phyloP scores from a whole-genome alignment of 2,888 invertebrate genomes.

The Lasioglossum malachurum region DNA sequence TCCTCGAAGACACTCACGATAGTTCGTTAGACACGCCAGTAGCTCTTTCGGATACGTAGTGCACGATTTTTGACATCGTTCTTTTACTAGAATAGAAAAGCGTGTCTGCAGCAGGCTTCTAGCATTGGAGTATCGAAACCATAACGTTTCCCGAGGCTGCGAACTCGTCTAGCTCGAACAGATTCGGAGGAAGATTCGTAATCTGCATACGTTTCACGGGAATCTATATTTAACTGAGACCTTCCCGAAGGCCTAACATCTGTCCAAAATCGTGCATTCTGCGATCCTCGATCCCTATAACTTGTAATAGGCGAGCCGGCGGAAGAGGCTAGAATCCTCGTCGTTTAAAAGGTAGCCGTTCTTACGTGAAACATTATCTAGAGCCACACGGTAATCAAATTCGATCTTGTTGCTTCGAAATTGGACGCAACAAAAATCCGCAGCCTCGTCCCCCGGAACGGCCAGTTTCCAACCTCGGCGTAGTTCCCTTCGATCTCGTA shows the following conservation, averaged over 20 bases:
- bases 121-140: not conserved
- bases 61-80: not conserved
- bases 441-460: not conserved
- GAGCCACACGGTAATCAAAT: not conserved
- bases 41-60: not conserved
- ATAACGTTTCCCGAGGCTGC: not conserved
- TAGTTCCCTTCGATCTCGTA: conserved; percentile 21
- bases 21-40: not conserved
- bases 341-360: too few relatives aligned
- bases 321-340: not conserved
- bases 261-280: conserved; percentile 19
- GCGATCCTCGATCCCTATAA: not conserved
- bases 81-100: not conserved
- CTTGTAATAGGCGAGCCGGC: not conserved
- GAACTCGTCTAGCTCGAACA: not conserved
- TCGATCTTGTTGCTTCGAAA: not conserved
- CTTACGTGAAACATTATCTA: not conserved
- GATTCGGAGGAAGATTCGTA: not conserved
- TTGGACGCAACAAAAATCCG: not conserved
- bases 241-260: not conserved
- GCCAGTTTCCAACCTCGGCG: not conserved
- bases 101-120: not conserved
- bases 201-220: not conserved
- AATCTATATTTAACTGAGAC: conserved; percentile 22
- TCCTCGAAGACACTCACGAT: not conserved